These are phyloP conservation scores for Siniperca knerii DNA, from an alignment of 2,113 vertebrate species.

Conservation along the genomic window DNA sequence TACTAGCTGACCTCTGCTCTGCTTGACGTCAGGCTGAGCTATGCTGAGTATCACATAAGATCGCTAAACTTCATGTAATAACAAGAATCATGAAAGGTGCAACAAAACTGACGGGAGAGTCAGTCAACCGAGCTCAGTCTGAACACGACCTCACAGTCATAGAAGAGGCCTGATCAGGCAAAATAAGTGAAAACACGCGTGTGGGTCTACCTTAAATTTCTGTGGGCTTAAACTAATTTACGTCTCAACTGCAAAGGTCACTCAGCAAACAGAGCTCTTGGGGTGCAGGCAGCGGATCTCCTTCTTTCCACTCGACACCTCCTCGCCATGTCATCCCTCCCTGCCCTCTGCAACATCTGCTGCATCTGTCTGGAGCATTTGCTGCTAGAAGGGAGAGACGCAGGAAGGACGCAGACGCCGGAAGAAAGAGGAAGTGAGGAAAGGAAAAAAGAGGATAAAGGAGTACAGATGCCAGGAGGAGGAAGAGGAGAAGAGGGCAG, in stretches of 20 bases:
- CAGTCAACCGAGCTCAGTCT: neutral
- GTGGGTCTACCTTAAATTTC: neutral
- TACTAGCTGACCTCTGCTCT: neutral
- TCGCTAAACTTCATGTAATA: neutral
- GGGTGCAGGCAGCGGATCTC: slow-evolving; percentile 77
- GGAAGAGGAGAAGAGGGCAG: neutral
- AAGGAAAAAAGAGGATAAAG: neutral
- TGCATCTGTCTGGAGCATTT: slow-evolving; percentile 88
- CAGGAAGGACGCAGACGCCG: neutral
- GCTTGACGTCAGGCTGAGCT: neutral
- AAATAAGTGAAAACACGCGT: neutral
- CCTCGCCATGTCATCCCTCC: slow-evolving; percentile 88
- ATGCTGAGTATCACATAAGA: neutral
- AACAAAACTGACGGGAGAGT: slow-evolving; percentile 1
- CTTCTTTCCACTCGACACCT: slow-evolving; percentile 82
- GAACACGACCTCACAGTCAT: neutral
- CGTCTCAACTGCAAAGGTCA: slow-evolving; percentile 28
- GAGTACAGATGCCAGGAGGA: neutral
- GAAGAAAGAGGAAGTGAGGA: neutral
- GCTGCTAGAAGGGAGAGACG: slow-evolving; percentile 55
- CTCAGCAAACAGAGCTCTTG: slow-evolving; percentile 8
- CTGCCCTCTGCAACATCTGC: slow-evolving; percentile 88
- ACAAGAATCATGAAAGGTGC: neutral
- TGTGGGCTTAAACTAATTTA: slow-evolving; percentile 4
- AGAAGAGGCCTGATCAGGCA: neutral